Conservation (phyloP, 2,113 vertebrate species). For the Plectropomus leopardus region DNA sequence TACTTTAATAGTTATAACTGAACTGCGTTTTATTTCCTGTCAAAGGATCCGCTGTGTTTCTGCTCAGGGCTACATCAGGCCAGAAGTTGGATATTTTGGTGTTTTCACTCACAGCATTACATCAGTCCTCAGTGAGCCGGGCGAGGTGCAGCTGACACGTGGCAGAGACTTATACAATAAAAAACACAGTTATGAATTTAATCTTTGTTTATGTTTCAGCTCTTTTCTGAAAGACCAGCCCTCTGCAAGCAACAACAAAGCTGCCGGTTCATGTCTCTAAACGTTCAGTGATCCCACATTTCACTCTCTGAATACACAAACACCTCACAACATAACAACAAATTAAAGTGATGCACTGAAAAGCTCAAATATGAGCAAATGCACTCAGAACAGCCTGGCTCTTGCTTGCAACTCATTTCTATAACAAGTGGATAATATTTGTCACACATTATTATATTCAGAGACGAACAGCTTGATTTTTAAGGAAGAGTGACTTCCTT, state of each 20-base stretch:
- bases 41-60: constrained; percentile 22
- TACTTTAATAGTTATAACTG: background rate
- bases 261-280: background rate
- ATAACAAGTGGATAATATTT: background rate
- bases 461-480: background rate
- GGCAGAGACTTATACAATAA: constrained; percentile 53
- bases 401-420: background rate
- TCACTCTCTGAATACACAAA: constrained; percentile 1
- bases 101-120: constrained; percentile 4
- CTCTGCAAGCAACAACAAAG: background rate
- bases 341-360: constrained; percentile 6
- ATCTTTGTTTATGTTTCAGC: constrained; percentile 2
- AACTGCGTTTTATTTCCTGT: background rate
- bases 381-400: background rate
- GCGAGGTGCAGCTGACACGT: constrained; percentile 23
- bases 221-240: background rate
- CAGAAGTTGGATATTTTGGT: constrained; percentile 25
- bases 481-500: background rate
- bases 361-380: background rate
- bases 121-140: constrained; percentile 69
- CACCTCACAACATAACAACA: background rate
- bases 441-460: background rate
- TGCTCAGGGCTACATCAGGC: background rate
- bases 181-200: constrained; percentile 12
- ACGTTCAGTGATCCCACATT: background rate